phyloP scores from a whole-genome alignment of 2,888 invertebrate genomes.

The Clostera curtula region DNA sequence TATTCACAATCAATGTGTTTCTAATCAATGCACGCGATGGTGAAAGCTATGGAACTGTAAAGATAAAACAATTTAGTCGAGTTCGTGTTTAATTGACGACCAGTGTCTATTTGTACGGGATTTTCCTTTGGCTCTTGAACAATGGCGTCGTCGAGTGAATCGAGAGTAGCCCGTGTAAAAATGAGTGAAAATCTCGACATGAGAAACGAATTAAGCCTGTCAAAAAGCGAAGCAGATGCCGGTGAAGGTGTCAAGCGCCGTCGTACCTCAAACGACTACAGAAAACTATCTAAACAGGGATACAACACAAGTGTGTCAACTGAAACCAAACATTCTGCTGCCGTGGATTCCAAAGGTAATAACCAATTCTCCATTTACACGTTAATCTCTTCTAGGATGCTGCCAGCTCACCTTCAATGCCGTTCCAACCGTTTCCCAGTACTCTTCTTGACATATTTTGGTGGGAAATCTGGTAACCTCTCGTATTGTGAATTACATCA shows the following conservation, averaged over 20 bases:
- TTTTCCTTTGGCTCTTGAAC: conserved; percentile 50
- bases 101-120: conserved; percentile 40
- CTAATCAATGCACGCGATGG: conserved; percentile 41
- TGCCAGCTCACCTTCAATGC: conserved; percentile 11
- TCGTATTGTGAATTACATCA: conserved; percentile 58
- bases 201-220: conserved; percentile 40
- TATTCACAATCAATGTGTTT: conserved; percentile 59
- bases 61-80: conserved; percentile 32
- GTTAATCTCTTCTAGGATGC: conserved; percentile 12
- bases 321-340: conserved; percentile 43
- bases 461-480: conserved; percentile 70
- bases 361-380: conserved; percentile 22
- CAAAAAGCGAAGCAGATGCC: conserved; percentile 50
- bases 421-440: conserved; percentile 12
- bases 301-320: conserved; percentile 66
- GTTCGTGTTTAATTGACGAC: conserved; percentile 51
- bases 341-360: conserved; percentile 58
- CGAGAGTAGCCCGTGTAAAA: conserved; percentile 63
- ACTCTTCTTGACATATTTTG: conserved; percentile 54
- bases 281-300: conserved; percentile 64
- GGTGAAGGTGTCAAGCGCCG: conserved; percentile 61
- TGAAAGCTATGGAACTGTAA: conserved; percentile 32
- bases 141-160: conserved; percentile 70
- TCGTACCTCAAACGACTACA: conserved; percentile 58
- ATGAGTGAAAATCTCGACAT: conserved; percentile 56